Conservation (phyloP, 2,797 vertebrate species). For the Tadarida brasiliensis region DNA sequence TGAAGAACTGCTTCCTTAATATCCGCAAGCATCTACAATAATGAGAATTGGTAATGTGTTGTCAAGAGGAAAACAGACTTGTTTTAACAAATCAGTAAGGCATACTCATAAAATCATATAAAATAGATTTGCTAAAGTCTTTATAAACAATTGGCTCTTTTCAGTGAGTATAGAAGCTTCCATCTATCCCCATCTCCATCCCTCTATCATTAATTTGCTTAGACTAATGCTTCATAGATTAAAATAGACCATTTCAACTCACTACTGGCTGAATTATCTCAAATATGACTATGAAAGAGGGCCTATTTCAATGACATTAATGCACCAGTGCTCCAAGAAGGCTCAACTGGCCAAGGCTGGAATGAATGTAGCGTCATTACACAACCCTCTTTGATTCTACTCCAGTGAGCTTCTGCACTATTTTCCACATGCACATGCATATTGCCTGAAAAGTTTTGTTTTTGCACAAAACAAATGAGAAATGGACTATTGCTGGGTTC, state of each 20-base stretch:
- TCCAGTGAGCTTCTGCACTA: background rate
- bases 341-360: background rate
- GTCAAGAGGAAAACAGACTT: background rate
- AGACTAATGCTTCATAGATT: background rate
- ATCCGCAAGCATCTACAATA: background rate
- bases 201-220: background rate
- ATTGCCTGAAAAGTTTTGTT: slow-evolving; percentile 5
- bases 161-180: background rate
- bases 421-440: background rate
- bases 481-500: background rate
- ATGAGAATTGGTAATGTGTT: background rate
- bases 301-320: background rate
- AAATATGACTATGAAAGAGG: background rate
- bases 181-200: background rate
- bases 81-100: slow-evolving; percentile 10
- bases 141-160: background rate
- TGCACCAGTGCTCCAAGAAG: background rate
- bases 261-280: background rate
- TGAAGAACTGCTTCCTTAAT: background rate
- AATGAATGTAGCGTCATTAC: background rate
- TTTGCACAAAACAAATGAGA: slow-evolving; percentile 3
- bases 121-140: background rate
- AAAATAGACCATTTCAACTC: background rate
- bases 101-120: background rate
- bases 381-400: background rate